Percentiles rank a stretch among this genome's conserved stretches.
Evolutionary conservation across 2,113 vertebrate genomes (phyloP).

Genomic region (Probosciger aterrimus): DNA sequence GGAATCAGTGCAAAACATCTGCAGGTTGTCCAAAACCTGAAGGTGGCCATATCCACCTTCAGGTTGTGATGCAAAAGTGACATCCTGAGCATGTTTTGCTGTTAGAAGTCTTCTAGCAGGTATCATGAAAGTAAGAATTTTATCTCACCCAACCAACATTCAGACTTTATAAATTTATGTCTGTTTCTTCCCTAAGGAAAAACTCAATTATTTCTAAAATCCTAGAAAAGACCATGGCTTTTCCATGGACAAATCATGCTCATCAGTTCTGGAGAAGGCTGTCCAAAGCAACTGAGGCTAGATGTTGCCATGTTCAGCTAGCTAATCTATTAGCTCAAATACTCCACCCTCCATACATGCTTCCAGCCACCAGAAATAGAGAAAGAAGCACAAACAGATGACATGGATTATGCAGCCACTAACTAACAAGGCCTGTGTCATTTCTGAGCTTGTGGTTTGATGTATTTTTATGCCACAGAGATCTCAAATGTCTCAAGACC

Average conservation of each 20-base stretch:
- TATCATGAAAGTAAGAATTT: not conserved
- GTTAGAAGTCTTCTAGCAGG: not conserved
- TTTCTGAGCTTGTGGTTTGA: not conserved
- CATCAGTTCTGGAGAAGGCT: not conserved
- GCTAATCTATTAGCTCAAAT: not conserved
- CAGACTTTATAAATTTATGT: not conserved
- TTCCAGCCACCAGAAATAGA: not conserved
- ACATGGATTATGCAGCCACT: not conserved
- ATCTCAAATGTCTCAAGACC: conserved; percentile 9
- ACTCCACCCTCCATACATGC: not conserved
- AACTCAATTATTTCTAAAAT: not conserved
- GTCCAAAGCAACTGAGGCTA: not conserved
- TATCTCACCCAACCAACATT: not conserved
- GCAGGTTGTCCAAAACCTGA: not conserved
- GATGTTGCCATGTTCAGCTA: not conserved
- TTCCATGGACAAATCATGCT: not conserved
- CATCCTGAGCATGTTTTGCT: not conserved
- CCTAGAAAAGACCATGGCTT: not conserved
- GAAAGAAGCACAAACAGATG: not conserved
- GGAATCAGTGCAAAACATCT: not conserved
- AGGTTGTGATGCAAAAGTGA: not conserved
- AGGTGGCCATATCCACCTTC: not conserved
- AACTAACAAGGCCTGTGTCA: not conserved
- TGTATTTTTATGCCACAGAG: not conserved
- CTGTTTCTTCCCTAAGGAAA: not conserved